Percentiles rank a stretch among this genome's conserved stretches.
These are phyloP conservation scores for Amblyopsis rosae DNA, from an alignment of 2,113 vertebrate species.

Conservation along the genomic window DNA sequence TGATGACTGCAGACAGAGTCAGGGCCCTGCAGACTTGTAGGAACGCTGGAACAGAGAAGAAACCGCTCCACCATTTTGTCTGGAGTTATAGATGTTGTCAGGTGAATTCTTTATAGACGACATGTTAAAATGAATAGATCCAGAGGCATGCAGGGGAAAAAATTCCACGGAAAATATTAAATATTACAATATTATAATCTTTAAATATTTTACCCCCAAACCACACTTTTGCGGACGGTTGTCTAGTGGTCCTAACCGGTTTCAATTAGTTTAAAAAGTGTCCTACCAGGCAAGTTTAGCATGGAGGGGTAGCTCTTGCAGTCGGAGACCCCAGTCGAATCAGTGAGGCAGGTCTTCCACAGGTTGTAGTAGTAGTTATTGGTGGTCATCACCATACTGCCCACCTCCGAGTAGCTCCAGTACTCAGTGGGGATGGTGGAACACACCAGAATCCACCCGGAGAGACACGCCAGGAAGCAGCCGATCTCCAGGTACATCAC, in stretches of 20 bases:
- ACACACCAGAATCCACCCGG: slow-evolving; percentile 89
- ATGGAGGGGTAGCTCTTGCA: slow-evolving; percentile 93
- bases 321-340: slow-evolving; percentile 91
- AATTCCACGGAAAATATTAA: background rate
- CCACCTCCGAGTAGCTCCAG: slow-evolving; percentile 90
- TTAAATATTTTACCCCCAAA: background rate
- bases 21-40: slow-evolving; percentile 91
- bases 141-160: background rate
- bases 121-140: background rate
- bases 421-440: slow-evolving; percentile 90
- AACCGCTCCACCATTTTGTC: background rate
- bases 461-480: slow-evolving; percentile 83
- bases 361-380: slow-evolving; percentile 90
- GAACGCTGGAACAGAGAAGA: slow-evolving; percentile 74
- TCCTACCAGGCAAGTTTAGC: slow-evolving; percentile 88
- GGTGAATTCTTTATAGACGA: background rate
- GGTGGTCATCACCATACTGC: slow-evolving; percentile 86
- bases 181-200: background rate
- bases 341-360: slow-evolving; percentile 91
- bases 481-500: slow-evolving; percentile 84
- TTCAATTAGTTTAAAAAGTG: background rate
- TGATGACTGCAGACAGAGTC: slow-evolving; percentile 85
- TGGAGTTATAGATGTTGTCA: background rate
- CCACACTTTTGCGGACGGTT: too few species aligned
- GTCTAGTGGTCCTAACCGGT: background rate